phyloP scores from a whole-genome alignment of 1,140 invertebrate species.

The Philaenus spumarius region DNA sequence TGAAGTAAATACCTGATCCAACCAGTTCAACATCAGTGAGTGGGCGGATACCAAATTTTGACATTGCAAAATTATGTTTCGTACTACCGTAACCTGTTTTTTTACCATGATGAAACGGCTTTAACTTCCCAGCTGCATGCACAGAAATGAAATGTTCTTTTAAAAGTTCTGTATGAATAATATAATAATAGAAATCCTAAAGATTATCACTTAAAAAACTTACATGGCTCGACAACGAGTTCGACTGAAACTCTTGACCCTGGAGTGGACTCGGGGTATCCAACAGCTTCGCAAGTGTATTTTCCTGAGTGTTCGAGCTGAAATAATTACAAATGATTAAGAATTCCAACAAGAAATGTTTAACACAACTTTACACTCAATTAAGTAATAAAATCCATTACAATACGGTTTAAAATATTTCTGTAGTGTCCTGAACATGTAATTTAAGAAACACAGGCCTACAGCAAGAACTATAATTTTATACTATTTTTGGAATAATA shows the following conservation, averaged over 20 bases:
- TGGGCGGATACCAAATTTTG: conserved; percentile 39
- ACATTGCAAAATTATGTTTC: conserved; percentile 26
- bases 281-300: conserved; percentile 75
- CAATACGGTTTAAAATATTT: too few species aligned
- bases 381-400: too few species aligned
- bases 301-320: conserved; percentile 63
- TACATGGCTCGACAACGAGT: conserved; percentile 66
- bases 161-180: too few species aligned
- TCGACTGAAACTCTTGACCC: conserved; percentile 51
- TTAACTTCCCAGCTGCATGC: conserved; percentile 41
- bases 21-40: conserved; percentile 38
- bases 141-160: conserved; percentile 10
- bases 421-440: too few species aligned
- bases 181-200: conserved; percentile 3
- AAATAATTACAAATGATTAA: conserved; percentile 17
- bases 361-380: too few species aligned
- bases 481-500: too few species aligned
- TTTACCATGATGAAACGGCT: conserved; percentile 31
- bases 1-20: conserved; percentile 41
- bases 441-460: too few species aligned
- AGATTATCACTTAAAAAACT: conserved; percentile 38
- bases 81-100: background rate
- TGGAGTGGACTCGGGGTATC: conserved; percentile 48
- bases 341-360: too few species aligned
- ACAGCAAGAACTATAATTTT: too few species aligned